Conservation (phyloP, 2,797 vertebrate genomes). For the Uromys caudimaculatus region DNA sequence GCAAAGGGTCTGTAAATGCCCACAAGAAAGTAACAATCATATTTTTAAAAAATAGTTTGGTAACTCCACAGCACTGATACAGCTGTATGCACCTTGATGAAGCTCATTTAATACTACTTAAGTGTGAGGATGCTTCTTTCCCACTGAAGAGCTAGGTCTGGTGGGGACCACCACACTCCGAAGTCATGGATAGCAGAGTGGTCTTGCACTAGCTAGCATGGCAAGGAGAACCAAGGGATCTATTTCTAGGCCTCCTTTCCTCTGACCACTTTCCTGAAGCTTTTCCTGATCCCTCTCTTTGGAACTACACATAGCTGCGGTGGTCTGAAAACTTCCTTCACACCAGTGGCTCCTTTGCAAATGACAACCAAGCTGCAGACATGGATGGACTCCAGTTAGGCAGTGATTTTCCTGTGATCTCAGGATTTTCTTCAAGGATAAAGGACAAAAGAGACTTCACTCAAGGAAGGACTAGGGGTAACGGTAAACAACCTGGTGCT, state of each 20-base stretch:
- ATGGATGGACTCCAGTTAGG: not conserved
- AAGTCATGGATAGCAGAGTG: not conserved
- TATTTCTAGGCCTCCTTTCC: not conserved
- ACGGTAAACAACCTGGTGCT: not conserved
- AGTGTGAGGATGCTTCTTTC: not conserved
- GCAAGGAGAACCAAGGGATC: conserved; percentile 9
- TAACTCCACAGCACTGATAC: not conserved
- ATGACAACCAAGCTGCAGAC: not conserved
- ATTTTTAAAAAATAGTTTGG: conserved; percentile 1
- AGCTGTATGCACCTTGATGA: not conserved
- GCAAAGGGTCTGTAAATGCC: not conserved
- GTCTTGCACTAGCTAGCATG: not conserved
- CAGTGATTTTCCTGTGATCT: not conserved
- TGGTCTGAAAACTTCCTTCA: not conserved
- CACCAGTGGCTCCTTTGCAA: not conserved
- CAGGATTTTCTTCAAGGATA: conserved; percentile 7
- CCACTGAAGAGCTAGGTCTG: not conserved
- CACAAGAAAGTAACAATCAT: conserved; percentile 15
- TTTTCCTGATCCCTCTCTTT: conserved; percentile 19
- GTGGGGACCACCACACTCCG: not conserved
- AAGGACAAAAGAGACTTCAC: not conserved
- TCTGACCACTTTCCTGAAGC: not conserved
- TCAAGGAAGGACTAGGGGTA: not conserved
- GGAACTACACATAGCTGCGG: not conserved
- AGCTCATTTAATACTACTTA: not conserved